Conservation (phyloP, 2,888 invertebrate species). For the Ectropis crepuscularia region DNA sequence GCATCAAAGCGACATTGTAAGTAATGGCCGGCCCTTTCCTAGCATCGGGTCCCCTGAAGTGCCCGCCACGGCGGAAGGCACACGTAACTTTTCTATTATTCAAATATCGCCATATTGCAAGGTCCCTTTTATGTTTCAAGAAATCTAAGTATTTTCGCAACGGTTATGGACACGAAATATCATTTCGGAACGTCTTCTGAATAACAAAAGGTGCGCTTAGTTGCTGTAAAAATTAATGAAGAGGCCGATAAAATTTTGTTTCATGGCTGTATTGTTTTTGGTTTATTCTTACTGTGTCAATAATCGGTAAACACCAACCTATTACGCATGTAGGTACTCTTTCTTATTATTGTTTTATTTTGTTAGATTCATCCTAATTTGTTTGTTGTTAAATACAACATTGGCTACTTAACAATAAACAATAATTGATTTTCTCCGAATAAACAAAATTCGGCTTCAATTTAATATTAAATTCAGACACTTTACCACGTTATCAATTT, state of each 20-base stretch:
- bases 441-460: too few species aligned
- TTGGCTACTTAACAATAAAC: too few species aligned
- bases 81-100: constrained; percentile 68
- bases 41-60: constrained; percentile 41
- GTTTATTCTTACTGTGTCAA: background rate
- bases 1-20: constrained; percentile 57
- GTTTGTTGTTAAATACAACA: too few species aligned
- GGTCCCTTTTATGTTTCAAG: constrained; percentile 51
- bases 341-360: too few species aligned
- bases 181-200: constrained; percentile 20
- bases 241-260: background rate
- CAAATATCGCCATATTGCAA: constrained; percentile 61
- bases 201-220: constrained; percentile 25
- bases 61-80: constrained; percentile 38
- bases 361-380: too few species aligned
- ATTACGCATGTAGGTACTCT: too few species aligned
- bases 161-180: constrained; percentile 37
- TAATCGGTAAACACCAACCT: background rate
- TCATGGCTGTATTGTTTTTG: background rate
- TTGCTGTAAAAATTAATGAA: constrained; percentile 19
- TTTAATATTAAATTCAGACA: too few species aligned
- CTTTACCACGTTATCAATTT: too few species aligned
- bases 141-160: constrained; percentile 43
- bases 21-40: constrained; percentile 55
- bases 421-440: too few species aligned